These are phyloP conservation scores for Catocala nupta DNA, from an alignment of 2,888 invertebrate genomes.

Conservation along the genomic window DNA sequence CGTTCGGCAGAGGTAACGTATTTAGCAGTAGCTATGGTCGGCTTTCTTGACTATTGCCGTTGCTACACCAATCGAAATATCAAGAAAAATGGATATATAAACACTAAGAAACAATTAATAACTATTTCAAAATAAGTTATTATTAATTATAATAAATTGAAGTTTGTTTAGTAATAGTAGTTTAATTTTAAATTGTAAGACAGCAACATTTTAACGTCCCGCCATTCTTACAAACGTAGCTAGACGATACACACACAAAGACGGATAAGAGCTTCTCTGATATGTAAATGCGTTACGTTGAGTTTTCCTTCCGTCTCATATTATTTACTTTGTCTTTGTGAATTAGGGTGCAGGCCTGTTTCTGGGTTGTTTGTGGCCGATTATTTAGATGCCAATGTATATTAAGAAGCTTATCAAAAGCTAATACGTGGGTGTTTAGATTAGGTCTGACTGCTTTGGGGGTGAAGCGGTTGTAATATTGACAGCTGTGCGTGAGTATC, in stretches of 20 bases:
- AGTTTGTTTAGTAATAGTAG: no score
- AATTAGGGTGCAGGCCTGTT: conserved; percentile 14
- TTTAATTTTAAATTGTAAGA: background rate
- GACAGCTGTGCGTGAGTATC: no score
- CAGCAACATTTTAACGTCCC: conserved; percentile 40
- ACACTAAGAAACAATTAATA: no score
- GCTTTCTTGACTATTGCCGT: no score
- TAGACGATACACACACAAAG: conserved; percentile 29
- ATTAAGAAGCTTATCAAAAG: conserved; percentile 13
- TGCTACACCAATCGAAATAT: no score
- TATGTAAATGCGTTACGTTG: conserved; percentile 32
- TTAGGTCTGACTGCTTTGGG: background rate
- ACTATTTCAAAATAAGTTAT: no score
- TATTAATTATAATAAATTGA: no score
- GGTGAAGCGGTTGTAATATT: no score
- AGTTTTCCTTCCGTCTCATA: conserved; percentile 21
- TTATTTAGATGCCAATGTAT: conserved; percentile 2
- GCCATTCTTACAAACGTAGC: conserved; percentile 33
- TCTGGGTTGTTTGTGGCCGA: conserved; percentile 18
- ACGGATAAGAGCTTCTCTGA: conserved; percentile 44
- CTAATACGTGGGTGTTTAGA: background rate
- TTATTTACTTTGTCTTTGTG: conserved; percentile 29
- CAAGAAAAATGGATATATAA: no score
- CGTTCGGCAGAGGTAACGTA: no score
- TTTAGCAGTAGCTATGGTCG: no score